phyloP scores from a whole-genome alignment of 2,888 invertebrate genomes.

The Sturmia bella region DNA sequence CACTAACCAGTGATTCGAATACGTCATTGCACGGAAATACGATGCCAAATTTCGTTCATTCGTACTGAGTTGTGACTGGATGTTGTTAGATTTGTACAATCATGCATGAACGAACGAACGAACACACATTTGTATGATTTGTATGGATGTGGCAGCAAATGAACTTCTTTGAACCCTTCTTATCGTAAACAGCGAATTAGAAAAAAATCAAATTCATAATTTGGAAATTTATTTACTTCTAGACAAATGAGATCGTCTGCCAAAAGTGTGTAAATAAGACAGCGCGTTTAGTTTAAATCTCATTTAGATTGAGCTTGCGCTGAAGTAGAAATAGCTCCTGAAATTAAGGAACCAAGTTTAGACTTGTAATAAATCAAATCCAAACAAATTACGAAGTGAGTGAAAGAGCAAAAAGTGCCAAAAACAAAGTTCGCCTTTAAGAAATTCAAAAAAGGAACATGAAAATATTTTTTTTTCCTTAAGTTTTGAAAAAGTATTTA shows the following conservation, averaged over 20 bases:
- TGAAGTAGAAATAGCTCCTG: neutral
- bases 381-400: neutral
- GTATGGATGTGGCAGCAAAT: neutral
- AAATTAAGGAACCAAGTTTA: neutral
- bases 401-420: neutral
- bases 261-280: slow-evolving; percentile 22
- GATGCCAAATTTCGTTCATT: neutral
- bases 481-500: too few relatives aligned
- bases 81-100: too few relatives aligned
- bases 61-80: neutral
- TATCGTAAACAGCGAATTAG: slow-evolving; percentile 19
- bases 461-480: too few relatives aligned
- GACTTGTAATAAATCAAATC: neutral
- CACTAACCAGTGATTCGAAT: neutral
- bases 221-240: slow-evolving; percentile 11
- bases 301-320: slow-evolving; percentile 10
- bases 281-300: slow-evolving; percentile 11
- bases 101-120: too few relatives aligned
- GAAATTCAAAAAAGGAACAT: neutral
- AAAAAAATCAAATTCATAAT: slow-evolving; percentile 2
- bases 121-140: neutral
- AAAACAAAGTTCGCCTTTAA: neutral
- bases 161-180: slow-evolving; percentile 18
- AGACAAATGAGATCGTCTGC: slow-evolving; percentile 2
- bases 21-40: neutral